A percentile compares a stretch with the other conserved stretches of the same genome.
Evolutionary conservation across 2,113 vertebrate species (phyloP).

Genomic region (Phalacrocorax carbo): DNA sequence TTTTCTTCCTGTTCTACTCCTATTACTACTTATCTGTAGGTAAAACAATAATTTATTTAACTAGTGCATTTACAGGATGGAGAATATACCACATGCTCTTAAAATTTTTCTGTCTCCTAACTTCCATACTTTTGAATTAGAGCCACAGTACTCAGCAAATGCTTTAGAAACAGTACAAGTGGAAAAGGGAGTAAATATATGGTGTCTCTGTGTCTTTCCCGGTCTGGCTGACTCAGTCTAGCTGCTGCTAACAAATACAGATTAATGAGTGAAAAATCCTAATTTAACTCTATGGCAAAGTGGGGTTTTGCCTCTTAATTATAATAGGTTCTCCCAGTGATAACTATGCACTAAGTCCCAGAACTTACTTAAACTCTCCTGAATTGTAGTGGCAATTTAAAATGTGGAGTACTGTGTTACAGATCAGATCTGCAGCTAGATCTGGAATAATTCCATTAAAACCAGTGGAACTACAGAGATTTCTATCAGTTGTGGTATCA

Average conservation of each 20-base stretch:
- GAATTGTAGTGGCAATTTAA: conserved; percentile 14
- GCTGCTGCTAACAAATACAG: conserved; percentile 17
- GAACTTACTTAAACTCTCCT: conserved; percentile 2
- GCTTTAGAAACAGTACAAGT: background rate
- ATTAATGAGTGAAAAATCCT: background rate
- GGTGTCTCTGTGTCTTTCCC: background rate
- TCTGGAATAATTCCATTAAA: conserved; percentile 60
- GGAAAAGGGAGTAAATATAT: background rate
- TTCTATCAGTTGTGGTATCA: conserved; percentile 36
- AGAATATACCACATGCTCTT: background rate
- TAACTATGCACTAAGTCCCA: background rate
- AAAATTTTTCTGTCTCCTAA: background rate
- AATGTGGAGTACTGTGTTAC: conserved; percentile 3
- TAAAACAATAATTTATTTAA: background rate
- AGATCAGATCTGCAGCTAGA: conserved; percentile 13
- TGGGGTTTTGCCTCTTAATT: background rate
- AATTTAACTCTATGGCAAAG: conserved; percentile 5
- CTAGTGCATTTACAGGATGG: background rate
- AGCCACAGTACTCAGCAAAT: background rate
- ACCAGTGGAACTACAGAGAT: conserved; percentile 27
- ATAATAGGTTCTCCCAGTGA: background rate
- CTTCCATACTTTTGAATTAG: background rate
- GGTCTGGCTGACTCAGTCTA: background rate
- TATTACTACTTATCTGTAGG: background rate
- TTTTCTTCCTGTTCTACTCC: background rate